Conservation (phyloP, 1,140 invertebrate genomes). For the Nomia melanderi region DNA sequence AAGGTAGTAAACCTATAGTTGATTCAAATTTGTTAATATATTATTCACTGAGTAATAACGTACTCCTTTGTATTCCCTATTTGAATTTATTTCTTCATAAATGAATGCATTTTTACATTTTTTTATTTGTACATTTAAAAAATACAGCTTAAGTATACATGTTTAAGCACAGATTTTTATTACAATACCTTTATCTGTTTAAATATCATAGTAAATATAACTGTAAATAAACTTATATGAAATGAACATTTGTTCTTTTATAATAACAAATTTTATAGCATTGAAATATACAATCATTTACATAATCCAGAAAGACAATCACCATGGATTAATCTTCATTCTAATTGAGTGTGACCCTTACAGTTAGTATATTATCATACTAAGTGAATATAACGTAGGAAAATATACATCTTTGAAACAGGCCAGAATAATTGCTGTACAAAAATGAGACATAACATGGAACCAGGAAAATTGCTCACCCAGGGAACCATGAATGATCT, state of each 20-base stretch:
- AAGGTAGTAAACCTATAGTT: neutral
- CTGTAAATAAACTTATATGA: constrained; percentile 26
- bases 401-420: constrained; percentile 51
- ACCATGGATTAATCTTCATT: neutral
- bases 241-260: constrained; percentile 1
- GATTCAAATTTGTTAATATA: neutral
- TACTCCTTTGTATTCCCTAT: neutral
- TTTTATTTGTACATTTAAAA: constrained; percentile 55
- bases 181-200: neutral
- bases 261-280: neutral
- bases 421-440: constrained; percentile 50
- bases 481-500: constrained; percentile 33
- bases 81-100: neutral
- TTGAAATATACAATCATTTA: neutral
- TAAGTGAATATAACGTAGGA: constrained; percentile 50
- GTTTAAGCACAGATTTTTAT: constrained; percentile 2
- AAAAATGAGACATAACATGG: constrained; percentile 28
- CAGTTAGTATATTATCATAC: constrained; percentile 28
- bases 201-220: constrained; percentile 7
- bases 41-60: neutral
- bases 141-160: constrained; percentile 45
- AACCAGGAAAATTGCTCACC: constrained; percentile 22
- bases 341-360: neutral
- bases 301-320: constrained; percentile 23
- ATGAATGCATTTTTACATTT: neutral